These are phyloP conservation scores for Silurus meridionalis DNA, from an alignment of 2,113 vertebrate species.

Conservation along the genomic window DNA sequence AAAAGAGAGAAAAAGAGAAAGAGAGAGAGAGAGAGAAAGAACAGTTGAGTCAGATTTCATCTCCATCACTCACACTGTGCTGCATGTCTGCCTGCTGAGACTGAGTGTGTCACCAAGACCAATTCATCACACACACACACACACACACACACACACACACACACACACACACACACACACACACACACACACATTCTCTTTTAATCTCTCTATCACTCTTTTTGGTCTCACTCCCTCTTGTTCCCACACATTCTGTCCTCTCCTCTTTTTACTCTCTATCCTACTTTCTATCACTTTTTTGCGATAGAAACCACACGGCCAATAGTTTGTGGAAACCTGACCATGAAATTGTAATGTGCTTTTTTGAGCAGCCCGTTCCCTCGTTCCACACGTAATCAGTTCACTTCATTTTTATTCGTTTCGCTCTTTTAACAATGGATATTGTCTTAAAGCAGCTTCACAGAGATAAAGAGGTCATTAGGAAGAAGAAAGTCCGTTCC, in stretches of 20 bases:
- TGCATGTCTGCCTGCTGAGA: slow-evolving; percentile 67
- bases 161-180: slow-evolving; percentile 28
- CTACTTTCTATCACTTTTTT: no score
- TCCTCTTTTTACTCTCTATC: not conserved
- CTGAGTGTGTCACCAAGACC: slow-evolving; percentile 65
- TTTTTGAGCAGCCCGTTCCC: no score
- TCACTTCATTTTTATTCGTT: no score
- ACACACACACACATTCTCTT: not conserved
- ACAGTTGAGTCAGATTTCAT: slow-evolving; percentile 56
- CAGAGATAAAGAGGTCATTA: no score
- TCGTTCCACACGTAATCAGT: no score
- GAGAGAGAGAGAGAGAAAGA: slow-evolving; percentile 38
- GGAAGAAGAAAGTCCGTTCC: no score
- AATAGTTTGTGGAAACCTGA: no score
- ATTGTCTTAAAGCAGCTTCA: no score
- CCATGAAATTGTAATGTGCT: no score
- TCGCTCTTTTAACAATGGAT: no score
- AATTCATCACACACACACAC: slow-evolving; percentile 56
- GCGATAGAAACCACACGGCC: no score
- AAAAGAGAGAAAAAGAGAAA: slow-evolving; percentile 41
- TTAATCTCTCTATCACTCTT: not conserved
- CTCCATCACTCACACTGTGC: slow-evolving; percentile 69
- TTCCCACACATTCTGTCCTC: not conserved
- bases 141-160: slow-evolving; percentile 40
- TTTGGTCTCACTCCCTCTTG: not conserved